Evolutionary conservation across 2,113 vertebrate genomes (phyloP).

Genomic region (Oryzias curvinotus): DNA sequence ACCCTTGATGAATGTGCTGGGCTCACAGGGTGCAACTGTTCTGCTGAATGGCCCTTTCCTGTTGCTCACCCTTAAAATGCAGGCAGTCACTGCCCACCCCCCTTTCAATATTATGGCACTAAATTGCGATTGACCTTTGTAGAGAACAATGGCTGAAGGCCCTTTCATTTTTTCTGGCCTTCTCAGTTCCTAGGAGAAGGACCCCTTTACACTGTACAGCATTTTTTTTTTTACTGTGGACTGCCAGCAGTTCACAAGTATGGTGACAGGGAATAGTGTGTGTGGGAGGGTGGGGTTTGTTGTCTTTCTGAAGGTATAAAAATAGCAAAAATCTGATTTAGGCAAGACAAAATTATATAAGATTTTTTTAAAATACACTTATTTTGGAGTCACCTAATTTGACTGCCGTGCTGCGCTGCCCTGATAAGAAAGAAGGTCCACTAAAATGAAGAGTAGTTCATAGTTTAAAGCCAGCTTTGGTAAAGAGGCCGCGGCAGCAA

Average conservation of each 20-base stretch:
- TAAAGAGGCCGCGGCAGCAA: constrained; percentile 60
- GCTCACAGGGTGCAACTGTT: constrained; percentile 66
- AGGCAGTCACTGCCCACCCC: constrained; percentile 51
- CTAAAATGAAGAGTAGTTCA: constrained; percentile 46
- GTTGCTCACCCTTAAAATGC: constrained; percentile 70
- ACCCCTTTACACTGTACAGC: constrained; percentile 47
- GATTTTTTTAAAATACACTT: neutral
- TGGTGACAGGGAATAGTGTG: constrained; percentile 23
- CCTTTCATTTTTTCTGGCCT: constrained; percentile 70
- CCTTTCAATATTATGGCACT: constrained; percentile 70
- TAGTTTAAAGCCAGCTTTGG: constrained; percentile 57
- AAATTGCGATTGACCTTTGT: constrained; percentile 81
- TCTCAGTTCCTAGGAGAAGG: constrained; percentile 60
- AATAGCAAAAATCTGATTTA: constrained; percentile 24
- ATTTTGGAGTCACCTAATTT: constrained; percentile 33
- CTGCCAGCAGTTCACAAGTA: constrained; percentile 57
- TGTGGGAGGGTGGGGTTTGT: neutral
- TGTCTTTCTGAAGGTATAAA: constrained; percentile 3
- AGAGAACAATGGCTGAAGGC: constrained; percentile 78
- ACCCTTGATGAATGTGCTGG: constrained; percentile 70
- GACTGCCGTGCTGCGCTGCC: constrained; percentile 27
- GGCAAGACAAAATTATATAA: constrained; percentile 16
- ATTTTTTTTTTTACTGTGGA: constrained; percentile 50
- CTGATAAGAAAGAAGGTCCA: constrained; percentile 45
- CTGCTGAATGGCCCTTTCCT: constrained; percentile 74